A percentile compares a stretch with the other conserved stretches of the same genome.
These are phyloP conservation scores for Amazona guildingii DNA, from an alignment of 2,113 vertebrate species.

Conservation along the genomic window DNA sequence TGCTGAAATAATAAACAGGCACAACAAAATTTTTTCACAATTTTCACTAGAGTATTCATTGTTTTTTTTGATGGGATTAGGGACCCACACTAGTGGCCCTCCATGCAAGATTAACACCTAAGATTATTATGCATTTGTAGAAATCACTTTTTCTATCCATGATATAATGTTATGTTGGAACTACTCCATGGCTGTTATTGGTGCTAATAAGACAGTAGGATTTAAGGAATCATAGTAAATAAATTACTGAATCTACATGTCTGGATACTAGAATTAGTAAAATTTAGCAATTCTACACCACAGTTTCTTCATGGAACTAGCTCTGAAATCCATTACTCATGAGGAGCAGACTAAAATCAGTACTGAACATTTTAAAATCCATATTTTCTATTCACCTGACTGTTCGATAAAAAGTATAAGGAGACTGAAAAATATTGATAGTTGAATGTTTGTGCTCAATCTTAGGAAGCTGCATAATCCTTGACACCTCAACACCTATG, in stretches of 20 bases:
- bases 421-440: neutral
- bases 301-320: neutral
- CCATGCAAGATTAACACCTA: neutral
- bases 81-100: neutral
- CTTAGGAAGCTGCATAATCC: neutral
- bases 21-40: neutral
- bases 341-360: neutral
- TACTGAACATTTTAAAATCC: neutral
- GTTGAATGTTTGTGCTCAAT: neutral
- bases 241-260: neutral
- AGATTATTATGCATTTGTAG: neutral
- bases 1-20: neutral
- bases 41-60: neutral
- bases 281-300: neutral
- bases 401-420: slow-evolving; percentile 34
- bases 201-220: neutral
- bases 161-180: neutral
- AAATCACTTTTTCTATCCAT: neutral
- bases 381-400: neutral
- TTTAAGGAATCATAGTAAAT: neutral
- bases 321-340: neutral
- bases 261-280: neutral
- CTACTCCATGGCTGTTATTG: neutral
- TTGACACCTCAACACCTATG: slow-evolving; percentile 14
- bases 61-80: neutral